Base-by-base conservation (phyloP, 2,113 vertebrate genomes). In the Triplophysa dalaica region DNA sequence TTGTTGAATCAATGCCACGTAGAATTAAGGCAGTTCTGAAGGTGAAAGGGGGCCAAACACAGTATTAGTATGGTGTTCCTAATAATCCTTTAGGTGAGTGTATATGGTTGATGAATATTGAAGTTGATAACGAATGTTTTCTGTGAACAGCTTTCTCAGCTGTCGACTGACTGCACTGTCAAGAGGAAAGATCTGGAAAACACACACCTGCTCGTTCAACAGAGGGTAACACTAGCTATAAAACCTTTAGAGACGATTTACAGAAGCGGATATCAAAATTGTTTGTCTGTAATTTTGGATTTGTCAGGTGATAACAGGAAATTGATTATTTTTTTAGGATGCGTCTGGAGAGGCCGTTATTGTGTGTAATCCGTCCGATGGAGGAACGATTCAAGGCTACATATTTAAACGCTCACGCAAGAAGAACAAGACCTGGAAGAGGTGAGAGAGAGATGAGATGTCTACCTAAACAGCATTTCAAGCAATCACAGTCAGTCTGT, bases 361-460 rank as follows among this genome's bases (percentile, higher is more conserved):
- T 26, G 74, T 84, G 58, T 74, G 74, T 9, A 84, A 84, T 81
- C 82, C 86, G 0, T 72, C 50, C 0, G 84, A 75, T 0, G 82
- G 84, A 62, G 87, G 82, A 75, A 78, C 87, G 65, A 90, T 94
- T 64, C 89, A 91, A 79, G 91, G 93, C 68, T 91, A 90, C 83
- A 87, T 94, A 16, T 94, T 93, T 85, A 93, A 93, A 73, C 91
- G 91, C 19, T 92, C 89, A 22, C 78, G 90, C 38, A 90, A 86
- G 84, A 92, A 92, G 84, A 68, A 83, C 22, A 94, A 90, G 68
- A 93, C 82, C 10, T 94, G 93, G 93, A 93, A 93, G 82, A 90
- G 93, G 93, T 94, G 54, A 73, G 56, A 14, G 67, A 70, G 8
- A 43, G 43, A 45, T 2, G 11, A 12, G 45, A 58, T 29, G 14